phyloP scores from a whole-genome alignment of 2,797 vertebrate genomes.

The Pteropus rufus region DNA sequence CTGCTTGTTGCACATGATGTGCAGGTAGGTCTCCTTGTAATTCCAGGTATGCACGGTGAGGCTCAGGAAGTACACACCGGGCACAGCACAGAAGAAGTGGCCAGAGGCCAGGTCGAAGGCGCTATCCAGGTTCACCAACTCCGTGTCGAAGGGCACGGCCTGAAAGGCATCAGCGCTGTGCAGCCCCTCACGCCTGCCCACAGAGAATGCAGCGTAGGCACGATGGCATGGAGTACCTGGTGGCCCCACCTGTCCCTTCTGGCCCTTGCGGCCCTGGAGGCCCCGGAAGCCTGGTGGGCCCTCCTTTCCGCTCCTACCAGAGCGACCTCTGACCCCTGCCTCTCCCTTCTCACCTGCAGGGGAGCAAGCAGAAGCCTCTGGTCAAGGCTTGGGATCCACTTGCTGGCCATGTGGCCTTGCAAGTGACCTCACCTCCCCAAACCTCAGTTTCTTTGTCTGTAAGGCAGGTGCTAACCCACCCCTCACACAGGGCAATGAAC shows the following conservation, averaged over 20 bases:
- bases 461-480: background rate
- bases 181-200: constrained; percentile 87
- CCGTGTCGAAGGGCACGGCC: constrained; percentile 86
- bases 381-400: background rate
- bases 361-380: fast-evolving
- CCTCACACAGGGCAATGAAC: background rate
- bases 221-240: constrained; percentile 87
- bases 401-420: background rate
- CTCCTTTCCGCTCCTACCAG: constrained; percentile 82
- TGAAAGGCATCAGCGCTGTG: constrained; percentile 88
- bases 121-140: constrained; percentile 87
- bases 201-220: constrained; percentile 87
- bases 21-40: constrained; percentile 92
- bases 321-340: constrained; percentile 82
- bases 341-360: constrained; percentile 89
- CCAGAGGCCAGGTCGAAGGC: constrained; percentile 92
- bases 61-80: constrained; percentile 91
- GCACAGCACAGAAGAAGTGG: constrained; percentile 84
- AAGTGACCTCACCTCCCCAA: no score
- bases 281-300: constrained; percentile 83
- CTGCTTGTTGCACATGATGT: constrained; percentile 87
- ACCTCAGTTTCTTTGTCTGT: background rate
- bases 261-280: constrained; percentile 83
- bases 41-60: constrained; percentile 94
- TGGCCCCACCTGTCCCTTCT: constrained; percentile 86